These are phyloP conservation scores for Trichonephila inaurata DNA, from an alignment of 1,140 invertebrate genomes.

Conservation along the genomic window DNA sequence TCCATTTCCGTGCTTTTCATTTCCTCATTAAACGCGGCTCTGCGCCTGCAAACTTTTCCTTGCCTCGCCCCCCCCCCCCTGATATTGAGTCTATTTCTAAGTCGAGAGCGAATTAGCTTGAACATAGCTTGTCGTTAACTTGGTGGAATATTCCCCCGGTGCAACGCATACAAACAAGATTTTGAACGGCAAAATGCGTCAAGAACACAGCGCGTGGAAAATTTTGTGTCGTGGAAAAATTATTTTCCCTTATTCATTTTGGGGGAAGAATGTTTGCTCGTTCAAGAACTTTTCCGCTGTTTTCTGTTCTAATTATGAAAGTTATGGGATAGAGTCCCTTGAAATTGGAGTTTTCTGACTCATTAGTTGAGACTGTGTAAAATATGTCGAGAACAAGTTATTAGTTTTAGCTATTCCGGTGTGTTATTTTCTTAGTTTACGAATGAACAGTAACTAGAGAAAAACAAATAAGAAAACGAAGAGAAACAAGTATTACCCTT, in stretches of 20 bases:
- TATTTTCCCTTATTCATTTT: background rate
- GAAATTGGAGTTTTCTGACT: background rate
- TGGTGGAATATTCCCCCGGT: background rate
- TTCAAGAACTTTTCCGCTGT: background rate
- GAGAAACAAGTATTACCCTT: no score
- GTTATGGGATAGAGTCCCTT: background rate
- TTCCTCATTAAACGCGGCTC: constrained; percentile 39
- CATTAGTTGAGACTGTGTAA: background rate
- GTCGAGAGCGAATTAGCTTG: background rate
- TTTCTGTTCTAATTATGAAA: constrained; percentile 2
- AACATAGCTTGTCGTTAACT: background rate
- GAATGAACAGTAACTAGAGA: no score
- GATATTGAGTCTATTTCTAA: background rate
- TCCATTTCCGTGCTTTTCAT: constrained; percentile 43
- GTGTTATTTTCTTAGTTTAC: no score
- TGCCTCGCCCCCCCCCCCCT: background rate
- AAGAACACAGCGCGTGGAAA: background rate
- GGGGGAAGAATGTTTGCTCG: background rate
- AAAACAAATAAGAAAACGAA: no score
- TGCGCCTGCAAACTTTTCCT: background rate
- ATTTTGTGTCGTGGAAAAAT: background rate
- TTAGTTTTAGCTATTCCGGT: no score
- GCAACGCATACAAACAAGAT: background rate
- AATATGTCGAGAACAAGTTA: background rate
- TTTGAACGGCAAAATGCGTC: background rate